Evolutionary conservation across 2,113 vertebrate species (phyloP).

Genomic region (Seriola aureovittata): DNA sequence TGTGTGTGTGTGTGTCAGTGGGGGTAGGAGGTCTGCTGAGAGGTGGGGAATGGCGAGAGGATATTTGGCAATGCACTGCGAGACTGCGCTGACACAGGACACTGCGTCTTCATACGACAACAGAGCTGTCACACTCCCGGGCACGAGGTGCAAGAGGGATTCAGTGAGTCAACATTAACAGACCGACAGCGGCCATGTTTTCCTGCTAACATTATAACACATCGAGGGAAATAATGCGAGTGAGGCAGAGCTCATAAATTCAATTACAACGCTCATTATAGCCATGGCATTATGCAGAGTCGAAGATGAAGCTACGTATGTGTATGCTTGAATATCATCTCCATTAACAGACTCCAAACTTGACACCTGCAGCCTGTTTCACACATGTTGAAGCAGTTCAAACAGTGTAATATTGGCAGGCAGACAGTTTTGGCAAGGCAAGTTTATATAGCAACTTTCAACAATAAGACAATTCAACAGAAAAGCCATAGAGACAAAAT

Average conservation of each 20-base stretch:
- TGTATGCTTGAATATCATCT: background rate
- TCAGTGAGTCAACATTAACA: conserved; percentile 31
- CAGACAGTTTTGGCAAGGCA: background rate
- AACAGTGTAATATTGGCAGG: background rate
- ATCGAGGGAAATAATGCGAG: background rate
- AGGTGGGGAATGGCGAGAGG: conserved; percentile 61
- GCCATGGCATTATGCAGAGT: background rate
- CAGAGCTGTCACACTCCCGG: conserved; percentile 41
- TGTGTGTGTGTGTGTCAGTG: conserved; percentile 38
- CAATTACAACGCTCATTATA: no score
- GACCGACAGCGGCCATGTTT: conserved; percentile 2
- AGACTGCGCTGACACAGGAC: conserved; percentile 71
- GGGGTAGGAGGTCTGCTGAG: conserved; percentile 49
- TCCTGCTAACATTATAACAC: background rate
- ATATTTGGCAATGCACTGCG: conserved; percentile 73
- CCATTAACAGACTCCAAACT: background rate
- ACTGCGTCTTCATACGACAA: conserved; percentile 66
- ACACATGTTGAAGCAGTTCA: background rate
- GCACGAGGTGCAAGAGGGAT: conserved; percentile 17
- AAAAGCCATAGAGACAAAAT: no score
- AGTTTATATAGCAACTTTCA: background rate
- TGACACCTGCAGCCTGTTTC: conserved; percentile 5
- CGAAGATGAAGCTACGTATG: background rate
- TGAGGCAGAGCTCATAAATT: background rate
- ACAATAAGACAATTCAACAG: background rate